Evolutionary conservation across 35 echinoderm and acorn worm genomes (phyloP).

Genomic region (Antedon bifida): DNA sequence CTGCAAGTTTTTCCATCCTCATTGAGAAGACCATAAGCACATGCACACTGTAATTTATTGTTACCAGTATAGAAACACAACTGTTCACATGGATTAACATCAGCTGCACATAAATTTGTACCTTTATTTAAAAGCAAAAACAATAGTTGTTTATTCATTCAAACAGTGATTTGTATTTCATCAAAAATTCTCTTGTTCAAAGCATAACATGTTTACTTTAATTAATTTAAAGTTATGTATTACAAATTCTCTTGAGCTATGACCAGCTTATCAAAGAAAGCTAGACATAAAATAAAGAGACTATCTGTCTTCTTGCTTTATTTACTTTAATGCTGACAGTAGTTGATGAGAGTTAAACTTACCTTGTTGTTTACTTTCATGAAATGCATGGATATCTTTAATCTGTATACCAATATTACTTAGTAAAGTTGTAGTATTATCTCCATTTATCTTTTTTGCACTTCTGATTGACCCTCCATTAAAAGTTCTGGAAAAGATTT

Average conservation of each 20-base stretch:
- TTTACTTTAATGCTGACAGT: too few relatives aligned
- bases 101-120: conserved; percentile 30
- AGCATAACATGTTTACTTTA: too few relatives aligned
- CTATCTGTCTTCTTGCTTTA: too few relatives aligned
- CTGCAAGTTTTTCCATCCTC: conserved; percentile 37
- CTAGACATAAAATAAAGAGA: too few relatives aligned
- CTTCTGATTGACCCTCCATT: conserved; percentile 28
- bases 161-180: too few relatives aligned
- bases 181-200: too few relatives aligned
- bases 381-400: conserved; percentile 66
- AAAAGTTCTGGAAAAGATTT: conserved; percentile 31
- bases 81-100: conserved; percentile 63
- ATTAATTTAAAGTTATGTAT: too few relatives aligned
- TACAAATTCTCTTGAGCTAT: too few relatives aligned
- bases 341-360: neutral
- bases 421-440: neutral
- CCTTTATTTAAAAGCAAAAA: conserved; percentile 15
- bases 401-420: conserved; percentile 23
- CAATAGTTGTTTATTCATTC: too few relatives aligned
- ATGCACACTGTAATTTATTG: conserved; percentile 19
- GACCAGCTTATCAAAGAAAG: too few relatives aligned
- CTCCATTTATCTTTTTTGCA: conserved; percentile 11
- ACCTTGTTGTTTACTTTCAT: conserved; percentile 36
- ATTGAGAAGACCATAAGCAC: conserved; percentile 51
- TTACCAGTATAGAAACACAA: conserved; percentile 61